A percentile compares a stretch with the other conserved stretches of the same genome.
Conservation (phyloP, 2,888 invertebrate genomes). For the Notodonta ziczac region DNA sequence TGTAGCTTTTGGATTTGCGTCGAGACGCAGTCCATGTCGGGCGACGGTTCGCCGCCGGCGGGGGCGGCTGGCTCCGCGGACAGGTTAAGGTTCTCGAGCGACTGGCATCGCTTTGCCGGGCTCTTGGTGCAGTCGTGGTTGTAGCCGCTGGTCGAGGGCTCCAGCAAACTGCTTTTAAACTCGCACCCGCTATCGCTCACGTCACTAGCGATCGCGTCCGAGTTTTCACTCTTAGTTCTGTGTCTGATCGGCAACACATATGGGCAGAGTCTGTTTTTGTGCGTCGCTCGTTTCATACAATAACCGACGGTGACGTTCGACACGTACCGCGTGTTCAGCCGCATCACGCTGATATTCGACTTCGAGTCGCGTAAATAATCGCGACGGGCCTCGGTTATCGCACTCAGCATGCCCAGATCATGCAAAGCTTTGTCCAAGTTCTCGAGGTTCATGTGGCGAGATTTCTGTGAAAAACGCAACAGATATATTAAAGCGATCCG, state of each 20-base stretch:
- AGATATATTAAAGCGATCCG: conserved; percentile 40
- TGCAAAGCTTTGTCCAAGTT: conserved; percentile 85
- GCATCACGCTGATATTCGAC: conserved; percentile 77
- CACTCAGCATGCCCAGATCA: conserved; percentile 86
- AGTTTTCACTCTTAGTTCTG: conserved; percentile 86
- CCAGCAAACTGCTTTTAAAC: conserved; percentile 63
- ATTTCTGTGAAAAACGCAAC: conserved; percentile 72
- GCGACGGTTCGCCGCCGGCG: conserved; percentile 62
- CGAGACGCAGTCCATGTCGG: conserved; percentile 86
- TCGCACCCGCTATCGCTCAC: conserved; percentile 63
- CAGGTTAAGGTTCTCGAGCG: conserved; percentile 84
- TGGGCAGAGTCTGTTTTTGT: conserved; percentile 85
- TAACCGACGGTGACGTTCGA: conserved; percentile 86
- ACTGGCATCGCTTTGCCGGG: conserved; percentile 85
- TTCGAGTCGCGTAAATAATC: conserved; percentile 83
- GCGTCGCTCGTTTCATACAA: conserved; percentile 81
- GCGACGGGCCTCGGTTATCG: conserved; percentile 83
- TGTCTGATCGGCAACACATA: conserved; percentile 84
- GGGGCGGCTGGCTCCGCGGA: conserved; percentile 60
- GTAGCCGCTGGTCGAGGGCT: conserved; percentile 73
- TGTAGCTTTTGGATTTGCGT: conserved; percentile 86
- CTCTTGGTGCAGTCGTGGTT: conserved; percentile 57
- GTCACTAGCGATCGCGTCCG: conserved; percentile 76
- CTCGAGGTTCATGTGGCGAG: conserved; percentile 78
- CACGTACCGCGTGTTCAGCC: conserved; percentile 85